Evolutionary conservation across 2,797 vertebrate genomes (phyloP).

Genomic region (Eleutherodactylus coqui): DNA sequence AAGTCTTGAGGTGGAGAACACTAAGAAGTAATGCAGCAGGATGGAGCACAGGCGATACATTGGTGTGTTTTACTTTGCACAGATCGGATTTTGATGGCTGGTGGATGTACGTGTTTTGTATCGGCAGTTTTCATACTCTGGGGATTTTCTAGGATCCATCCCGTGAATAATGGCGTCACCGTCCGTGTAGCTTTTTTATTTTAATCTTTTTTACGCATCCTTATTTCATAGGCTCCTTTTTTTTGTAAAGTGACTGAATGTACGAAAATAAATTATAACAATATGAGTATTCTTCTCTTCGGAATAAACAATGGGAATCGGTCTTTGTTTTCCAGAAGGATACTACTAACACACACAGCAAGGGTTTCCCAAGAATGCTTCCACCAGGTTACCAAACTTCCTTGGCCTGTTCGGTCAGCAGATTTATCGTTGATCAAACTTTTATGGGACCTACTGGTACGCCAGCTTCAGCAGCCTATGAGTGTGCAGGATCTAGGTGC

Average conservation of each 20-base stretch:
- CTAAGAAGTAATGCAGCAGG: conserved; percentile 77
- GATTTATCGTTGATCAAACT: too few relatives aligned
- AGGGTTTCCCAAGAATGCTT: too few relatives aligned
- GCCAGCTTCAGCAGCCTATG: too few relatives aligned
- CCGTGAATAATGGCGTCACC: not conserved
- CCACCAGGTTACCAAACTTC: too few relatives aligned
- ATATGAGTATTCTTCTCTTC: not conserved
- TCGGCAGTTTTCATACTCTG: not conserved
- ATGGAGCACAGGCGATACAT: not conserved
- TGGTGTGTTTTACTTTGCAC: conserved; percentile 22
- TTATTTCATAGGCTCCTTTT: conserved; percentile 24
- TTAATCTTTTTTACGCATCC: conserved; percentile 13
- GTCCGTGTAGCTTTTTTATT: conserved; percentile 28
- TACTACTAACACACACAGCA: too few relatives aligned
- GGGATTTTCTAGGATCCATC: not conserved
- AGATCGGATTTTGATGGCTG: not conserved
- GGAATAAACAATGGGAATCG: not conserved
- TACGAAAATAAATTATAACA: conserved; percentile 8
- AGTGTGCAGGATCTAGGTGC: too few relatives aligned
- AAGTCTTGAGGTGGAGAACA: conserved; percentile 90
- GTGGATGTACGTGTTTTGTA: not conserved
- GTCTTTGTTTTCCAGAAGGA: too few relatives aligned
- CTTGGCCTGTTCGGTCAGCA: too few relatives aligned
- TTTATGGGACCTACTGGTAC: too few relatives aligned
- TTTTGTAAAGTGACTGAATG: conserved; percentile 5